A percentile compares a stretch with the other conserved stretches of the same genome.
These are phyloP conservation scores for Pelochelys cantorii DNA, from an alignment of 2,797 vertebrate species.

Conservation along the genomic window DNA sequence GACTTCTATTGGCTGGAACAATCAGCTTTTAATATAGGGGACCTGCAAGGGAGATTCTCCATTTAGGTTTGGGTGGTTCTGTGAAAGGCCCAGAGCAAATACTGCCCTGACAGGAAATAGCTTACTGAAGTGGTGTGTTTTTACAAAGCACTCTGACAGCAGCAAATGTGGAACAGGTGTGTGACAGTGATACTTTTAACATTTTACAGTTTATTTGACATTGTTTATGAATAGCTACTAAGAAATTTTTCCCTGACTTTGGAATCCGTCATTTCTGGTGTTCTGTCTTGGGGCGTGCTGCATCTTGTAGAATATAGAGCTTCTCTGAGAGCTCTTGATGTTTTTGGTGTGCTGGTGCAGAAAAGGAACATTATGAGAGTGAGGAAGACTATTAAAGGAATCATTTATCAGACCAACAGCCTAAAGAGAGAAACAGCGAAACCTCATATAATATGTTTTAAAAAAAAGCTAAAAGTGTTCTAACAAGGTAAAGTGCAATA, in stretches of 20 bases:
- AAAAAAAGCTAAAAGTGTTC: neutral
- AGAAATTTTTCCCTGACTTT: neutral
- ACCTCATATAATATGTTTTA: neutral
- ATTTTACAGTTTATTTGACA: accelerated
- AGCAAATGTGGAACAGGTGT: accelerated
- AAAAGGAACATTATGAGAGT: neutral
- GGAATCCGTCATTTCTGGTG: neutral
- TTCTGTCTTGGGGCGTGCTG: accelerated
- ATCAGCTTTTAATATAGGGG: neutral
- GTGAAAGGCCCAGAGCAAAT: accelerated
- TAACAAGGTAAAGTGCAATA: accelerated
- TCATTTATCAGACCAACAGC: neutral
- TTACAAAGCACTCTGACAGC: neutral
- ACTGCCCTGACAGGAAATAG: neutral
- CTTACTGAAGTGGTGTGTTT: neutral
- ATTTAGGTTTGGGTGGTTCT: neutral
- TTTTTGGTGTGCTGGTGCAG: neutral
- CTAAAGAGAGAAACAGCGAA: neutral
- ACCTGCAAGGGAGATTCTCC: accelerated
- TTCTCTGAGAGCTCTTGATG: neutral
- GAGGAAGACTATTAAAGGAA: neutral
- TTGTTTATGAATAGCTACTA: neutral
- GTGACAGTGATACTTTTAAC: accelerated
- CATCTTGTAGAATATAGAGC: neutral
- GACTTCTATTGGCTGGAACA: neutral